Evolutionary conservation across 2,797 vertebrate genomes (phyloP).

Genomic region (Knipowitschia caucasica): DNA sequence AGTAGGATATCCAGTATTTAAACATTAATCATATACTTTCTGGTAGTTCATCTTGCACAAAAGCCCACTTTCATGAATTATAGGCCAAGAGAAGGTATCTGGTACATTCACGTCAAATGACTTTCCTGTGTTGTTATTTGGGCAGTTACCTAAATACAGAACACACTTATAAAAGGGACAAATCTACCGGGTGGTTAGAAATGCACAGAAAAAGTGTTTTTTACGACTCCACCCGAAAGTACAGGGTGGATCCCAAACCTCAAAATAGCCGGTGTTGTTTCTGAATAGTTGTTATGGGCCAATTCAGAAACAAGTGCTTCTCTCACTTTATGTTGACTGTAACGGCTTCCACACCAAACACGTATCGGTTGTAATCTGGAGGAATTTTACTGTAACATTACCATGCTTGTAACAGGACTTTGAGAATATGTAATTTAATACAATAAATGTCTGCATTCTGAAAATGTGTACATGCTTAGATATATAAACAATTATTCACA

Average conservation of each 20-base stretch:
- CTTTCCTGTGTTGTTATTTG: slow-evolving; percentile 8
- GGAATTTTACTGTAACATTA: slow-evolving; percentile 14
- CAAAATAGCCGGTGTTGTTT: slow-evolving; percentile 68
- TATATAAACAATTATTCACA: too few relatives aligned
- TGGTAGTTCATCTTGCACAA: background rate
- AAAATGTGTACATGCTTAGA: too few relatives aligned
- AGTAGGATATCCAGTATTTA: too few relatives aligned
- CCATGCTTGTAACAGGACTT: slow-evolving; percentile 32
- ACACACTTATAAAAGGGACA: slow-evolving; percentile 33
- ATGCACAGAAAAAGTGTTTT: slow-evolving; percentile 43
- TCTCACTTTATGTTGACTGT: slow-evolving; percentile 12
- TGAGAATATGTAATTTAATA: too few relatives aligned
- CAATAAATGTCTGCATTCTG: too few relatives aligned
- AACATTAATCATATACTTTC: background rate
- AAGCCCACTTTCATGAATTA: background rate
- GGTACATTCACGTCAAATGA: background rate
- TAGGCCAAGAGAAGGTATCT: background rate
- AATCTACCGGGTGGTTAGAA: slow-evolving; percentile 35
- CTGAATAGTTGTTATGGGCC: slow-evolving; percentile 45
- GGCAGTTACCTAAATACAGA: slow-evolving; percentile 27
- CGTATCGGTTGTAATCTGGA: slow-evolving; percentile 11
- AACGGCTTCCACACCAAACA: background rate
- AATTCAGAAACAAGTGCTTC: slow-evolving; percentile 43
- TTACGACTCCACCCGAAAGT: slow-evolving; percentile 69
- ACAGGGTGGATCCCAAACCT: slow-evolving; percentile 74